A percentile compares a stretch with the other conserved stretches of the same genome.
These are phyloP conservation scores for Serinus canaria DNA, from an alignment of 2,113 vertebrate genomes.

Conservation along the genomic window DNA sequence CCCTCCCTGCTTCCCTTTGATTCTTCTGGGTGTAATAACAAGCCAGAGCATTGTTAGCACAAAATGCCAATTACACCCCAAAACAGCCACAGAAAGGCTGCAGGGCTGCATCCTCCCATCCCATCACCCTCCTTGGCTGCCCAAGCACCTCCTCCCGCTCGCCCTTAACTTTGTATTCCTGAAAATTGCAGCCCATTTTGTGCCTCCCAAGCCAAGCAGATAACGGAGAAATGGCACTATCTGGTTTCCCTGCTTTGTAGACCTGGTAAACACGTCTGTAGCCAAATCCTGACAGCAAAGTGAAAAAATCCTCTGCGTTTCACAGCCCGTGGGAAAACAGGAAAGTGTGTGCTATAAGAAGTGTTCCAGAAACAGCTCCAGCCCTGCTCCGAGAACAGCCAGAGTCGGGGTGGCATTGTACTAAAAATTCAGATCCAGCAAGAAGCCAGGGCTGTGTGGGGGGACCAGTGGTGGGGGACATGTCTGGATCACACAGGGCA, in stretches of 20 bases:
- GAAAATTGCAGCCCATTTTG: not conserved
- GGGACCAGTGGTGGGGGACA: rapidly evolving
- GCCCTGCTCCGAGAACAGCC: rapidly evolving
- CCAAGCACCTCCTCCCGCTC: not conserved
- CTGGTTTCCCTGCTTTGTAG: slow-evolving; percentile 54
- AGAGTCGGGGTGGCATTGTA: rapidly evolving
- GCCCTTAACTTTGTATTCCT: not conserved
- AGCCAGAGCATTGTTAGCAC: not conserved
- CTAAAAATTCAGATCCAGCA: not conserved
- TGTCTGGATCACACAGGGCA: not conserved
- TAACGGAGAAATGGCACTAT: slow-evolving; percentile 38
- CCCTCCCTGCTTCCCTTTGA: not conserved
- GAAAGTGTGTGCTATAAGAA: not conserved
- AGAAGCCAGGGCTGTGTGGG: not conserved
- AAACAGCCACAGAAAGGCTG: not conserved
- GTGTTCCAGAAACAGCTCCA: slow-evolving; percentile 3
- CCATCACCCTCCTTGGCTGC: not conserved
- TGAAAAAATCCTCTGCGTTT: slow-evolving; percentile 26
- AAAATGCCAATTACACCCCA: not conserved
- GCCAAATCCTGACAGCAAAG: slow-evolving; percentile 60
- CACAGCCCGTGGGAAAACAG: slow-evolving; percentile 48
- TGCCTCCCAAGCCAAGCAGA: not conserved
- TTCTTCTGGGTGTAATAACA: not conserved
- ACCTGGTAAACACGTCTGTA: not conserved
- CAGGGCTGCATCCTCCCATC: not conserved